Base-by-base conservation (phyloP, 2,888 invertebrate species). In the Acrobasis consociella region DNA sequence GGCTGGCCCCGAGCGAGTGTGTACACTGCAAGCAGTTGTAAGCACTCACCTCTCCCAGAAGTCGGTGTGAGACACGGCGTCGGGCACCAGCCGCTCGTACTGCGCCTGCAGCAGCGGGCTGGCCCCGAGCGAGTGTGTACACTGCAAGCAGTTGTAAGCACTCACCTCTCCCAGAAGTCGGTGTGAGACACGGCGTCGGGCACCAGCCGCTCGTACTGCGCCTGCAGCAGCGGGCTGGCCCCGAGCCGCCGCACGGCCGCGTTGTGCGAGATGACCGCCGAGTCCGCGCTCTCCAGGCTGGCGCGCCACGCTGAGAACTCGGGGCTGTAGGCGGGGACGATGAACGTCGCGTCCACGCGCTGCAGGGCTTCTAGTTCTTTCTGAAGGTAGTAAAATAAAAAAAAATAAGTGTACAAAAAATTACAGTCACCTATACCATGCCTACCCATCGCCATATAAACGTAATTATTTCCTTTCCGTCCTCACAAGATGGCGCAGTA, bases 141-240 rank as follows among this genome's bases (percentile, higher is more conserved):
- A 22, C 22, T 22, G 16, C 10, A 10, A 10, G 13, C 42, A 2
- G 13, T 42, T 42, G 5, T 10, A 16, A 37, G 15, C 15, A 67
- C 81, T 73, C 61, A 94, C 94, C 97, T 93, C 79, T 96, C 95
- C 97, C 97, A 97, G 85, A 97, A 97, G 66, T 95, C 93, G 17
- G 95, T 94, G 74, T 96, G 95, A 1, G 95, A 93, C 15, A 97
- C 95, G 53, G 94, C 93, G 62, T 94, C 93, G 5, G 96, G 95
- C 72, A 97, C 97, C 65, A 97, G 90, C 74, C 93, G 94, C 58
- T 94, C 91, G 72, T 95, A 95, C 73, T 95, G 93, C 10, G 93
- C 84, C 65, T 93, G 88, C 31, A 96, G 89, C 64, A 94, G 82
- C 0, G 94, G 93, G 51, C 76, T 87, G 38, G 78, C 59, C 1